Percentiles rank a stretch among this genome's conserved stretches.
phyloP scores from a whole-genome alignment of 2,888 invertebrate species.

The Acrocyrtus sp. region DNA sequence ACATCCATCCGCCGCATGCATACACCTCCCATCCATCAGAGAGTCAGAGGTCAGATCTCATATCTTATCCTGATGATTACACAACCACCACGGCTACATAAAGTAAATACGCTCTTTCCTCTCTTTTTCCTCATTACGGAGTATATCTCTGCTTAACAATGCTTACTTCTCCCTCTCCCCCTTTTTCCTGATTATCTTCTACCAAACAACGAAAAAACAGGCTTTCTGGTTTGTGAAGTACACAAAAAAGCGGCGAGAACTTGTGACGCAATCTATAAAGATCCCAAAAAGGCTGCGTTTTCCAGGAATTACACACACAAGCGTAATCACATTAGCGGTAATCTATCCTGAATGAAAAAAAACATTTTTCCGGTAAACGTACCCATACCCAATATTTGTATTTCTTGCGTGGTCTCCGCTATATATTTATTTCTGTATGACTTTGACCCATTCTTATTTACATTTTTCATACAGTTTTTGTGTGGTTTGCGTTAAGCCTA shows the following conservation, averaged over 20 bases:
- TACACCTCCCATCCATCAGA: constrained; percentile 49
- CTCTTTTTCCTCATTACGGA: neutral
- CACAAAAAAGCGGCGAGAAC: too few relatives aligned
- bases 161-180: neutral
- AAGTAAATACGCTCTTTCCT: constrained; percentile 2
- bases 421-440: neutral
- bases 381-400: too few relatives aligned
- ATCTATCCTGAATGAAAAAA: too few relatives aligned
- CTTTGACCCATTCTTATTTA: neutral
- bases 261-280: too few relatives aligned
- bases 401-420: neutral
- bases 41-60: constrained; percentile 54
- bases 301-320: neutral
- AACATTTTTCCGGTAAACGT: too few relatives aligned
- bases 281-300: too few relatives aligned
- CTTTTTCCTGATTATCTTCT: neutral
- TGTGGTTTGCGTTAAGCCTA: too few relatives aligned
- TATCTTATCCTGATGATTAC: constrained; percentile 59
- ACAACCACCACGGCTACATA: neutral
- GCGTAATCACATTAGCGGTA: neutral
- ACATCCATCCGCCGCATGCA: constrained; percentile 18
- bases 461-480: neutral
- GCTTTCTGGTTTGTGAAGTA: neutral
- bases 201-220: neutral
- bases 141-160: neutral